These are phyloP conservation scores for Buceros bicornis DNA, from an alignment of 2,797 vertebrate genomes.

Conservation along the genomic window DNA sequence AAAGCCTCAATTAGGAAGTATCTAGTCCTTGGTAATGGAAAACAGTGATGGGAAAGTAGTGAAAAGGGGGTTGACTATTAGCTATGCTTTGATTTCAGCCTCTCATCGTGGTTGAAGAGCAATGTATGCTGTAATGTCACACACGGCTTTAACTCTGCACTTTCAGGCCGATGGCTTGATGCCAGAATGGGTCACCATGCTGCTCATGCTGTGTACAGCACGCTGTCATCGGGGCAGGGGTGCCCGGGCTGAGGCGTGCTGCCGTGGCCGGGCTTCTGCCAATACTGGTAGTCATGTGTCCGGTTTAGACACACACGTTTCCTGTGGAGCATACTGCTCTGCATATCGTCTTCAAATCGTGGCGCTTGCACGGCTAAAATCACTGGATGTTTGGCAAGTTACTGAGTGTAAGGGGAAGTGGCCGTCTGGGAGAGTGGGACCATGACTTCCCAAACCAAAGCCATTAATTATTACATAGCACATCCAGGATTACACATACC, in stretches of 20 bases:
- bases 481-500: too few relatives aligned
- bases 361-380: background rate
- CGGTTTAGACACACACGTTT: accelerated
- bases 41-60: background rate
- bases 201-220: accelerated
- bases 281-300: accelerated
- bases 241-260: background rate
- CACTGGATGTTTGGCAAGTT: background rate
- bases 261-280: accelerated
- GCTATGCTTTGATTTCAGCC: background rate
- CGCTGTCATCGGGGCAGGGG: accelerated
- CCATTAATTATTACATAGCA: background rate
- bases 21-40: constrained; percentile 4
- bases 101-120: background rate
- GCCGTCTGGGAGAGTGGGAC: background rate
- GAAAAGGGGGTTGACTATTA: background rate
- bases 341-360: accelerated
- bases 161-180: background rate
- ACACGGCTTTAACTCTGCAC: accelerated
- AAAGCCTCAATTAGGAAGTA: constrained; percentile 83
- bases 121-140: background rate
- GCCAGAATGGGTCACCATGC: accelerated
- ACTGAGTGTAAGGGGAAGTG: accelerated
- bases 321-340: accelerated
- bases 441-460: background rate